These are phyloP conservation scores for Labia minor DNA, from an alignment of 2,888 invertebrate species.

Conservation along the genomic window DNA sequence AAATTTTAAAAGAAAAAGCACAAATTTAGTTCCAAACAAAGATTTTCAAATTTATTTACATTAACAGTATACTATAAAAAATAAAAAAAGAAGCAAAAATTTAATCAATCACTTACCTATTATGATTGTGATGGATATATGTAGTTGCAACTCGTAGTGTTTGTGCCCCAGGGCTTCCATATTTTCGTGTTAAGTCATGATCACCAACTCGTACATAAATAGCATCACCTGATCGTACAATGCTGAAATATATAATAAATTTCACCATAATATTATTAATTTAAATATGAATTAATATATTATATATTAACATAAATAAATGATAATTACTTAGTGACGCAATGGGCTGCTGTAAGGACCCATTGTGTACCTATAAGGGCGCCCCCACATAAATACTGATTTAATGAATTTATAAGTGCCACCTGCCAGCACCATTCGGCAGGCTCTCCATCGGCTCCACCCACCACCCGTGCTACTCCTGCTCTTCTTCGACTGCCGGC, in stretches of 20 bases:
- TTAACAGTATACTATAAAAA: too few species aligned
- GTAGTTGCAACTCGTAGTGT: constrained; percentile 83
- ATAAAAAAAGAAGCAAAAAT: too few species aligned
- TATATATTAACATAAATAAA: not conserved
- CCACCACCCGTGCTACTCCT: constrained; percentile 55
- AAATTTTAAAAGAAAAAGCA: too few species aligned
- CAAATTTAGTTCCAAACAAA: too few species aligned
- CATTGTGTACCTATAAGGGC: constrained; percentile 88
- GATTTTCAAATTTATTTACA: too few species aligned
- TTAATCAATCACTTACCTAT: constrained; percentile 36
- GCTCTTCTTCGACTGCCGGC: constrained; percentile 38
- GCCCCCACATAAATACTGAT: constrained; percentile 88
- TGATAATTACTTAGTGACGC: constrained; percentile 88
- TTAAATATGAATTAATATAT: too few species aligned
- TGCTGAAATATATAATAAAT: constrained; percentile 43
- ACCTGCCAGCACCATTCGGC: constrained; percentile 96
- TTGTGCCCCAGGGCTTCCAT: constrained; percentile 84
- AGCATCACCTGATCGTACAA: constrained; percentile 86
- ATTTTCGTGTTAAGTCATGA: constrained; percentile 80
- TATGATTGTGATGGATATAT: constrained; percentile 91
- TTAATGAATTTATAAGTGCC: constrained; percentile 81
- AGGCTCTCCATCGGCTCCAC: constrained; percentile 80
- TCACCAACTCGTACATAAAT: constrained; percentile 89
- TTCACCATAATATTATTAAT: not conserved
- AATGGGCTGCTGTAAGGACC: constrained; percentile 89